phyloP scores from a whole-genome alignment of 1,140 invertebrate species.

The Colletes latitarsis region DNA sequence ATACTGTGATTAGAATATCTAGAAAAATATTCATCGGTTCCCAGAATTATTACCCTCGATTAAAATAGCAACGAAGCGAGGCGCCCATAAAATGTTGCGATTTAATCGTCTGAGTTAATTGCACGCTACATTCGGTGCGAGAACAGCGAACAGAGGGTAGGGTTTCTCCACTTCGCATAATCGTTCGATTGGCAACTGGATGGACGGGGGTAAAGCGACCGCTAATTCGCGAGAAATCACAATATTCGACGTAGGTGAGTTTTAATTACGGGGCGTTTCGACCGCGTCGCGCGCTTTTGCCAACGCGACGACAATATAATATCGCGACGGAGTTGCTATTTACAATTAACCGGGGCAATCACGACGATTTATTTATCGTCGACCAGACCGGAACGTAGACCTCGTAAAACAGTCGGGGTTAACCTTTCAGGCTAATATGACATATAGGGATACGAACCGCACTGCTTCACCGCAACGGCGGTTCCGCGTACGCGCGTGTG shows the following conservation, averaged over 20 bases:
- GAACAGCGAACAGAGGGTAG: no score
- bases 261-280: conserved; percentile 7
- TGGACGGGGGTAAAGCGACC: conserved; percentile 16
- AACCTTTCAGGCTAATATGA: conserved; percentile 53
- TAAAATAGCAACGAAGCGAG: no score
- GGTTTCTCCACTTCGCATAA: no score
- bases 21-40: no score
- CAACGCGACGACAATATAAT: neutral
- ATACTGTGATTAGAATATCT: no score
- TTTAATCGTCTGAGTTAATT: no score
- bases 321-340: conserved; percentile 25
- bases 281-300: neutral
- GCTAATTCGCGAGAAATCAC: conserved; percentile 27
- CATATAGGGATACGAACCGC: conserved; percentile 50
- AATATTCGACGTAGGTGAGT: neutral
- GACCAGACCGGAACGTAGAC: conserved; percentile 12
- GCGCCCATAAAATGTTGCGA: no score
- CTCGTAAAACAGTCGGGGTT: conserved; percentile 48
- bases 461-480: conserved; percentile 53
- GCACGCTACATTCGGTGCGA: no score
- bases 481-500: conserved; percentile 43
- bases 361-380: conserved; percentile 35
- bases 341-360: conserved; percentile 35
- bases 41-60: no score
- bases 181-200: no score